phyloP scores from a whole-genome alignment of 2,888 invertebrate species.

The Xylota sylvarum region DNA sequence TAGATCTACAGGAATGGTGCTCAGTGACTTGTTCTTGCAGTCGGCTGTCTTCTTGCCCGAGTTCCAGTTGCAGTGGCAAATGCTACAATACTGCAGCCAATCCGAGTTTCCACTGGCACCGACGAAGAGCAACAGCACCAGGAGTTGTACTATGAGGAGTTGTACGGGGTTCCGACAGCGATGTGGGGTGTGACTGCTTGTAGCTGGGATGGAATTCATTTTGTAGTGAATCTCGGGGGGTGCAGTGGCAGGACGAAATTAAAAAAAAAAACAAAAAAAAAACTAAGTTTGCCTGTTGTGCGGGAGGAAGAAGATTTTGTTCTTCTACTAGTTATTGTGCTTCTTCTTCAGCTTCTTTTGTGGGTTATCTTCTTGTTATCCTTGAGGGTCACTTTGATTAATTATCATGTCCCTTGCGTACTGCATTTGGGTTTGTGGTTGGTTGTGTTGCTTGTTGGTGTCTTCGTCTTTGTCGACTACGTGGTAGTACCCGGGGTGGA shows the following conservation, averaged over 20 bases:
- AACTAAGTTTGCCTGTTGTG: conserved; percentile 8
- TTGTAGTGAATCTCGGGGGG: conserved; percentile 4
- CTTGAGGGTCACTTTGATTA: conserved; percentile 76
- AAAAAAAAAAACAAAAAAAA: no score
- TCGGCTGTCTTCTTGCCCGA: conserved; percentile 94
- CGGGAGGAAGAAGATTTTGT: conserved; percentile 34
- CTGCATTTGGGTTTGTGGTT: conserved; percentile 61
- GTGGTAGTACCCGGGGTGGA: conserved; percentile 61
- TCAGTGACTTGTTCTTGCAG: conserved; percentile 89
- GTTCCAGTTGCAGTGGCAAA: conserved; percentile 94
- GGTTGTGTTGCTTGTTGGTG: conserved; percentile 49
- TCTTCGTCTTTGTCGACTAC: conserved; percentile 60
- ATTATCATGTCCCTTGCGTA: conserved; percentile 71
- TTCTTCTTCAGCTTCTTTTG: conserved; percentile 31
- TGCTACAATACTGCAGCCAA: conserved; percentile 83
- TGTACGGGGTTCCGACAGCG: conserved; percentile 55
- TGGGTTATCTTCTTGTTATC: conserved; percentile 71
- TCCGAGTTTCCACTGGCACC: conserved; percentile 80
- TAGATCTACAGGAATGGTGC: conserved; percentile 89
- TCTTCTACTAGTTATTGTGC: conserved; percentile 26
- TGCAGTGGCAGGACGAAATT: neutral
- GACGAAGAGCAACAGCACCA: conserved; percentile 75
- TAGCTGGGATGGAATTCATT: conserved; percentile 54
- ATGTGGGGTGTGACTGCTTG: conserved; percentile 7
- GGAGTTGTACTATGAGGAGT: conserved; percentile 53